A percentile compares a stretch with the other conserved stretches of the same genome.
Evolutionary conservation across 2,113 vertebrate genomes (phyloP).

Genomic region (Empidonax alnorum): DNA sequence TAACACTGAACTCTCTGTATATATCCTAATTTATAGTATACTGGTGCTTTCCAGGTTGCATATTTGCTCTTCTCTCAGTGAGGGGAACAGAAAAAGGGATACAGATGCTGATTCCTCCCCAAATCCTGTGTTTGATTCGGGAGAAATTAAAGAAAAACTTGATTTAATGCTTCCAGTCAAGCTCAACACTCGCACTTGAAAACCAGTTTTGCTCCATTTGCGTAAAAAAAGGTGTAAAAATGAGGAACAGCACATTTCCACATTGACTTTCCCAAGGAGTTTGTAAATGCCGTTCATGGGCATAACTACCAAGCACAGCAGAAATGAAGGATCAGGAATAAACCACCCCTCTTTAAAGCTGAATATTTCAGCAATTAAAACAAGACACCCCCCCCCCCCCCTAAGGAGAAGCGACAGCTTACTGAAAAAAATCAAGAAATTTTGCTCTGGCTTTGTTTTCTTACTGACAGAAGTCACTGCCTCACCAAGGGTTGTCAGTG

Average conservation of each 20-base stretch:
- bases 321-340: background rate
- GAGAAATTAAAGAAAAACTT: background rate
- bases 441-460: background rate
- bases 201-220: background rate
- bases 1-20: background rate
- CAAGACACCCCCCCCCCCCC: too few species aligned
- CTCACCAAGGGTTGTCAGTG: background rate
- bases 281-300: background rate
- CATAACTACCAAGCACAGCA: fast-evolving
- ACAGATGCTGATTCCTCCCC: background rate
- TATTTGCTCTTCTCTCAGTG: background rate
- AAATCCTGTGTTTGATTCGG: background rate
- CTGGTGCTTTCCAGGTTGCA: background rate
- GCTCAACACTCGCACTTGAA: background rate
- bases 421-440: background rate
- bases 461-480: background rate
- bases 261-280: fast-evolving
- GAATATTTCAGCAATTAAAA: background rate
- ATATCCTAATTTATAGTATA: background rate
- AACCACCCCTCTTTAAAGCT: background rate
- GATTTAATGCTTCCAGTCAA: background rate
- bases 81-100: background rate
- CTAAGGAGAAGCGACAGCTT: background rate
- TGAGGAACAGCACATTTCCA: background rate
- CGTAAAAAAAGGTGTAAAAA: background rate